These are phyloP conservation scores for Cairina moschata DNA, from an alignment of 2,113 vertebrate species.

Conservation along the genomic window DNA sequence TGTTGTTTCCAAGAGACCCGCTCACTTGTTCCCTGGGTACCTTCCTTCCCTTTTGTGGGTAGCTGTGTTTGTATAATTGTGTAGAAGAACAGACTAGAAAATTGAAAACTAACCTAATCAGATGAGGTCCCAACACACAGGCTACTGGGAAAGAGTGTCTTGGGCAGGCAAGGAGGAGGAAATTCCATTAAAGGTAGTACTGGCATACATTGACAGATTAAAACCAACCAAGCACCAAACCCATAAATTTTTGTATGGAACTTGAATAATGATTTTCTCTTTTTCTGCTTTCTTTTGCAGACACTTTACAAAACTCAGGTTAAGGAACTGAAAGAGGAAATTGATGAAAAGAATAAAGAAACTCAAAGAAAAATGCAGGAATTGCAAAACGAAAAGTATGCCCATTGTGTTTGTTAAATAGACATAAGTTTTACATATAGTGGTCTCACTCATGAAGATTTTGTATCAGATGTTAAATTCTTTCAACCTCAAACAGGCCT, in stretches of 20 bases:
- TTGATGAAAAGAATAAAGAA: slow-evolving; percentile 94
- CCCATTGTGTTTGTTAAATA: slow-evolving; percentile 1
- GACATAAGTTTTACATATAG: not conserved
- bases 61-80: not conserved
- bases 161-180: not conserved
- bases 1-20: not conserved
- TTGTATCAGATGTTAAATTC: not conserved
- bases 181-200: not conserved
- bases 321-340: slow-evolving; percentile 98
- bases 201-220: not conserved
- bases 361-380: slow-evolving; percentile 91
- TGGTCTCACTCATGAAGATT: not conserved
- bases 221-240: not conserved
- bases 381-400: slow-evolving; percentile 91
- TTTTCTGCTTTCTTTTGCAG: slow-evolving; percentile 76
- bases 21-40: not conserved
- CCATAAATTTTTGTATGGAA: not conserved
- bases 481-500: not conserved
- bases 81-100: not conserved
- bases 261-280: not conserved
- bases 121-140: not conserved
- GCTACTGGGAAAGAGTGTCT: not conserved
- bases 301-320: slow-evolving; percentile 99
- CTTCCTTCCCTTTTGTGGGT: not conserved
- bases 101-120: not conserved